Base-by-base conservation (phyloP, 2,888 invertebrate genomes). In the Frankliniella fusca region DNA sequence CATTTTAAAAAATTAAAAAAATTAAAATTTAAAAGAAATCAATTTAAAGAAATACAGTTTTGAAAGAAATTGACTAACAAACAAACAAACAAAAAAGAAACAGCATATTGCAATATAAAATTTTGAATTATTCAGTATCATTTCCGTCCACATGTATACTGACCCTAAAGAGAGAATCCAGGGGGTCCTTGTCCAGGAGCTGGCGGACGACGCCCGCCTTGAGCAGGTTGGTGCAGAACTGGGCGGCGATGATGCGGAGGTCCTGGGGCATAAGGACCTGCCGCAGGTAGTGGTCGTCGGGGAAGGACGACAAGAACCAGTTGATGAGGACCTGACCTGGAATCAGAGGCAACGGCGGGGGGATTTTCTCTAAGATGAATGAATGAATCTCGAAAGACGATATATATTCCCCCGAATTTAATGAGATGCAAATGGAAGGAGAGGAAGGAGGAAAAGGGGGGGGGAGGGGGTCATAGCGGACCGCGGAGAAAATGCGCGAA, bases 241-340 rank as follows among this genome's bases (percentile, higher is more conserved):
- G 96, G 83, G 93, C 90, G 10, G 93, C 93, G 86, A 97, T 89
- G 86, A 92, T 91, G 87, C 92, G 93, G 85, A 95, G 89, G 87
- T 97, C 97, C 87, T 93, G 93, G 84, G 91, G 89, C 85, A 91
- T 91, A 84, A 93, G 88, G 83, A 92, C 88, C 84, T 90, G 90
- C 85, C 91, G 91, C 80, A 93, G 88, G 86, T 93, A 92, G 86
- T 91, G 92, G 84, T 92, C 92, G 85, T 94, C 95, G 84, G 92
- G 91, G 85, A 94, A 91, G 76, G 95, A 93, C 81, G 95, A 94
- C 85, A 94, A 90, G 86, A 96, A 92, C 96, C 97, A 97, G 88
- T 96, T 95, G 86, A 97, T 91, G 86, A 97, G 91, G 94, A 96
- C 96, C 89, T 96, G 94, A 88, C 97, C 97, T 97, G 90, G 91